Evolutionary conservation across 92 coral and sea anemone species (phyloP), one percentile per base, ranked within the genome.

Genomic region (Heteractis magnifica): DNA sequence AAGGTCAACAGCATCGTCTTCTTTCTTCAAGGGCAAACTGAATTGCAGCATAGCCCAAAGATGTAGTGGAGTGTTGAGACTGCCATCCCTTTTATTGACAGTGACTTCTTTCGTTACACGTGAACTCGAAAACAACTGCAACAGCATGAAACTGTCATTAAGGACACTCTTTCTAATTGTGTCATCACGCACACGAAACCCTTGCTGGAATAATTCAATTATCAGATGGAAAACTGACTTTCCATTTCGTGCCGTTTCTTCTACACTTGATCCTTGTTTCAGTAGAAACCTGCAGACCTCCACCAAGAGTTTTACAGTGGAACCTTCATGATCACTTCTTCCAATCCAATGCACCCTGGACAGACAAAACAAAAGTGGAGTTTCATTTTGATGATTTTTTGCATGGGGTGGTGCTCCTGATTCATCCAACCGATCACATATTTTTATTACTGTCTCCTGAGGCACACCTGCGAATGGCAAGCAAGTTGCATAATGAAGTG

Each of bases 31-130:
- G 14, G 20, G 6, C 7, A 12, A 23, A 11, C 10, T 14, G 6
- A 80, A 41, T 10, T 72, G 12, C 18, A 80, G 50, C 13, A 44
- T 48, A 41, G 83, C 83, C 83, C 83, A 80, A 49, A 48, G 0
- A 50, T 80, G 83, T 0, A 80, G 83, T 16, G 83, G 83, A 11
- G 83, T 62, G 26, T 80, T 64, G 1, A 80, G 52, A 0, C 16
- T 1, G 49, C 10, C n/a, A 65, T 80, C 83, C 20, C 8, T 16
- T 62, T 8, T 62, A n/a, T 62, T 62, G 23, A 62, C 26, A 18
- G 70, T 62, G 6, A 16, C 23, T n/a, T 9, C 70, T 62, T n/a
- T 62, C 19, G 21, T 16, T 4, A 16, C 70, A 16, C 12, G 20
- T 8, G 20, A 16, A 62, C 23, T 62, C 7, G 23, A 18, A 62